phyloP scores from a whole-genome alignment of 2,888 invertebrate genomes.

The Sericinus montela region DNA sequence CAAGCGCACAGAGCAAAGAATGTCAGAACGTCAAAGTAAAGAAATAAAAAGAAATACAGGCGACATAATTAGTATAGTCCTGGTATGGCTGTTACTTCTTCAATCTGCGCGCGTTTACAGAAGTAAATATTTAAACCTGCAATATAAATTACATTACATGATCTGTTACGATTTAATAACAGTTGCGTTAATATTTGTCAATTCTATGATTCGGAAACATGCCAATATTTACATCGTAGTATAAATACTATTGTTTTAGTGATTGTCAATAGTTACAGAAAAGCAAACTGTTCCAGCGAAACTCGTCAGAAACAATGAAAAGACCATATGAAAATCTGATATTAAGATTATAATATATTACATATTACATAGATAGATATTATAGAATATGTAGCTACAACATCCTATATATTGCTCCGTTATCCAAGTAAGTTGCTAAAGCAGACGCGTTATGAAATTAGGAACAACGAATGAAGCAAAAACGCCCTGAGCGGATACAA shows the following conservation, averaged over 20 bases:
- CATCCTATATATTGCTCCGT: no score
- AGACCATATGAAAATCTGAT: no score
- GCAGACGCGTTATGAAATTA: no score
- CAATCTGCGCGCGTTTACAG: constrained; percentile 17
- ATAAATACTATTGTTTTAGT: no score
- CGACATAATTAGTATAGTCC: constrained; percentile 3
- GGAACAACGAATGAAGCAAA: no score
- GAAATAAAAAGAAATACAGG: background rate
- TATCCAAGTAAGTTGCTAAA: no score
- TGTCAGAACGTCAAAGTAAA: constrained; percentile 2
- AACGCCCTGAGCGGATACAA: no score
- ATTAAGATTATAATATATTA: no score
- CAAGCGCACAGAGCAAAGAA: constrained; percentile 20
- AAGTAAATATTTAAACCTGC: constrained; percentile 18
- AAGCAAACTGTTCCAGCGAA: background rate
- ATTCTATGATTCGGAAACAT: no score
- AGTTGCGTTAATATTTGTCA: background rate
- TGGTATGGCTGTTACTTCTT: constrained; percentile 6
- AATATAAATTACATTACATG: constrained; percentile 17
- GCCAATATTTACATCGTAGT: no score
- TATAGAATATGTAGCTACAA: no score
- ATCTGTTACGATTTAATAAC: background rate
- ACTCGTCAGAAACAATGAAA: background rate
- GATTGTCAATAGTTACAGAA: background rate
- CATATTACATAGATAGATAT: no score